Conservation (phyloP, 2,797 vertebrate genomes). For the Melopsittacus undulatus region DNA sequence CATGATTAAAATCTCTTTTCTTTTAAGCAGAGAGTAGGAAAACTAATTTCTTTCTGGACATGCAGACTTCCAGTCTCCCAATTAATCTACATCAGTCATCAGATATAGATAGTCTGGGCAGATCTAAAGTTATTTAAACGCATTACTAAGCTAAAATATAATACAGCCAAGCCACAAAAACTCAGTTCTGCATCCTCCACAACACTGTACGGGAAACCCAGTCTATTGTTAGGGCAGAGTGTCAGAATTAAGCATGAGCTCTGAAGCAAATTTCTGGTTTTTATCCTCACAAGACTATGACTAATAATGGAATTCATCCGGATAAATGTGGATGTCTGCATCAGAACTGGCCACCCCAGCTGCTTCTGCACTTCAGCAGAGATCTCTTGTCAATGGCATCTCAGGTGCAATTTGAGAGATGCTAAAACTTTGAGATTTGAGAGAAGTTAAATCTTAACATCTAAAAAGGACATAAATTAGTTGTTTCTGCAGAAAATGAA, state of each 20-base stretch:
- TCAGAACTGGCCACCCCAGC: not conserved
- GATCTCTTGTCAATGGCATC: not conserved
- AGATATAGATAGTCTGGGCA: not conserved
- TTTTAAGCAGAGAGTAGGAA: not conserved
- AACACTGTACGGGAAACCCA: not conserved
- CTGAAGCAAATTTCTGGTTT: not conserved
- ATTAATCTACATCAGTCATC: conserved; percentile 25
- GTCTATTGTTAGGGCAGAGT: not conserved
- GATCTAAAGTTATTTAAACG: conserved; percentile 2
- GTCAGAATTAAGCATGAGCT: not conserved
- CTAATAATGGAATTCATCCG: not conserved
- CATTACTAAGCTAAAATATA: not conserved
- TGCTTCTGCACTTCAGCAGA: not conserved
- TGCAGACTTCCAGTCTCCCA: conserved; percentile 17
- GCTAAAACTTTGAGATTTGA: no score
- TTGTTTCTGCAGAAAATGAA: not conserved
- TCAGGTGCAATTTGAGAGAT: not conserved
- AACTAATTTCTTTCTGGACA: not conserved
- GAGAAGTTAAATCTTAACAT: not conserved
- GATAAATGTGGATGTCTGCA: not conserved
- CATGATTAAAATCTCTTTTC: conserved; percentile 30
- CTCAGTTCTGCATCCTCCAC: not conserved
- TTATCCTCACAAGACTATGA: not conserved
- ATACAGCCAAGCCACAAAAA: not conserved
- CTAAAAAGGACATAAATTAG: not conserved